A percentile compares a stretch with the other conserved stretches of the same genome.
phyloP scores from a whole-genome alignment of 2,797 vertebrate genomes.

The Tolypeutes matacus region DNA sequence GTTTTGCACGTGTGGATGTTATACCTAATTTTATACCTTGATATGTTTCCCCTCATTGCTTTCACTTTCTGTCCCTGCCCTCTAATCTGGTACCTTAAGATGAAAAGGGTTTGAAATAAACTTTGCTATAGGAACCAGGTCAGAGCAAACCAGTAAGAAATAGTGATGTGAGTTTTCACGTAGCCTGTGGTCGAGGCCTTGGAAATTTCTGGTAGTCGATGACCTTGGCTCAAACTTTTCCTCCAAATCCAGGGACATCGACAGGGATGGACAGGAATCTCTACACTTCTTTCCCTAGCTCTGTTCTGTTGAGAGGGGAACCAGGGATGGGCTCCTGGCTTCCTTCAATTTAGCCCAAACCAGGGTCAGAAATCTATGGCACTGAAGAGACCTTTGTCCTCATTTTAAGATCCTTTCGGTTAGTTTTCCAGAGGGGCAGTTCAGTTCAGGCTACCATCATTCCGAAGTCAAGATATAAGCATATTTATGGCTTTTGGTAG shows the following conservation, averaged over 20 bases:
- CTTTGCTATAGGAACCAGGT: neutral
- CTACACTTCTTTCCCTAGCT: neutral
- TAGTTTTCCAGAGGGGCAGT: neutral
- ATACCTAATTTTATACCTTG: neutral
- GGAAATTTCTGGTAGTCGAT: neutral
- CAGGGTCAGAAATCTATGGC: neutral
- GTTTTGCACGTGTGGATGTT: neutral
- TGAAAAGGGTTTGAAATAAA: neutral
- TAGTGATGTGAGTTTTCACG: neutral
- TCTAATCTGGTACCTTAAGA: neutral
- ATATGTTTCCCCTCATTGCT: neutral
- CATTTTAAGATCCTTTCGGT: neutral
- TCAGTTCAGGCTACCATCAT: neutral
- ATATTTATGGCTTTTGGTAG: neutral
- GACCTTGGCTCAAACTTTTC: neutral
- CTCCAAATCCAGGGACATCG: neutral
- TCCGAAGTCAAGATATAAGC: conserved; percentile 21
- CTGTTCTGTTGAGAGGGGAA: neutral
- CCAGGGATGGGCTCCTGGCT: neutral
- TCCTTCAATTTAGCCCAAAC: neutral
- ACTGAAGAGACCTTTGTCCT: neutral
- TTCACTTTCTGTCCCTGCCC: neutral
- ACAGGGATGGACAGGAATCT: neutral
- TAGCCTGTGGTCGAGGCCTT: neutral
- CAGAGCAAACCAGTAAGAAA: neutral